These are phyloP conservation scores for Xenopus borealis DNA, from an alignment of 2,113 vertebrate genomes.

Conservation along the genomic window DNA sequence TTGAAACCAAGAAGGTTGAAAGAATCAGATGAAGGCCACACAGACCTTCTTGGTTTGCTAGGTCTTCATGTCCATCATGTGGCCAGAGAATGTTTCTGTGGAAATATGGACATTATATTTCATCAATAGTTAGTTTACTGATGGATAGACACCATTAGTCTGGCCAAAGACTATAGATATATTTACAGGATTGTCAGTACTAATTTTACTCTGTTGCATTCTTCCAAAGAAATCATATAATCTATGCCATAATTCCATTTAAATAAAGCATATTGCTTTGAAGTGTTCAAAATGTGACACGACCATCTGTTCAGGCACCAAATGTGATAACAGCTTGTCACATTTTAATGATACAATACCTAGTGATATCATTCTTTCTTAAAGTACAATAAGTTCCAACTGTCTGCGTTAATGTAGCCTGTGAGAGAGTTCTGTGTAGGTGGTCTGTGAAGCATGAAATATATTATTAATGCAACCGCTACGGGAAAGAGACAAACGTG, in stretches of 20 bases:
- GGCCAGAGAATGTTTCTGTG: too few species aligned
- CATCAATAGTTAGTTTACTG: too few species aligned
- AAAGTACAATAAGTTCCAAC: not conserved
- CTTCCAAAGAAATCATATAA: not conserved
- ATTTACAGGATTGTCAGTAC: too few species aligned
- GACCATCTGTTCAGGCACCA: not conserved
- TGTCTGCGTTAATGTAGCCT: not conserved
- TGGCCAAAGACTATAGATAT: too few species aligned
- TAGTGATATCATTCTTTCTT: constrained; percentile 7
- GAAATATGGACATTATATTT: too few species aligned
- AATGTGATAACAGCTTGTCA: not conserved
- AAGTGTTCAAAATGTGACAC: constrained; percentile 1
- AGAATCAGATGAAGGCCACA: too few species aligned
- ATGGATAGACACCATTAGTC: too few species aligned
- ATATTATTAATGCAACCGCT: constrained; percentile 7
- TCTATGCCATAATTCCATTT: not conserved
- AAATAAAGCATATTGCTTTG: constrained; percentile 1
- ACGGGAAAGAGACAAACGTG: constrained; percentile 19
- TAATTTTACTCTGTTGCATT: not conserved
- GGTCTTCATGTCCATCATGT: too few species aligned
- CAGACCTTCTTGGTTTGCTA: too few species aligned
- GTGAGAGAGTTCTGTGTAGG: constrained; percentile 14
- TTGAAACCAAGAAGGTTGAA: too few species aligned
- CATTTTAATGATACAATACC: constrained; percentile 2
- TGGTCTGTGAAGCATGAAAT: constrained; percentile 26